A percentile compares a stretch with the other conserved stretches of the same genome.
phyloP scores from a whole-genome alignment of 2,797 vertebrate species.

The Hemitrygon akajei region DNA sequence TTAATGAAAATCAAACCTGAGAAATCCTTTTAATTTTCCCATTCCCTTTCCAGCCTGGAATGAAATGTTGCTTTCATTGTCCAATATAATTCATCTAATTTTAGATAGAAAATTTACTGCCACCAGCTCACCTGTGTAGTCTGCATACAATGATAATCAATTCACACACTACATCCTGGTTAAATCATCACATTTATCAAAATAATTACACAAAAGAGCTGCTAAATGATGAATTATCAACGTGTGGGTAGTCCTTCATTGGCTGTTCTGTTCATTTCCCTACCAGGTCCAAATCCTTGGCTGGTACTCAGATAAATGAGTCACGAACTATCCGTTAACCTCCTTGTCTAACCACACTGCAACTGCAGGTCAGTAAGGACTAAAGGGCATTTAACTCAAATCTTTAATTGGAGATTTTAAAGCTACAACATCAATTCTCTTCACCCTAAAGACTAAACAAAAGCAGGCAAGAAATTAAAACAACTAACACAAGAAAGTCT shows the following conservation, averaged over 20 bases:
- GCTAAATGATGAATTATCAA: slow-evolving; percentile 25
- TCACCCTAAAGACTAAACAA: neutral
- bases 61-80: neutral
- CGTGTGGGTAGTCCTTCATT: slow-evolving; percentile 25
- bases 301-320: slow-evolving; percentile 11
- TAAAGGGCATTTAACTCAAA: neutral
- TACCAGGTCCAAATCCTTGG: neutral
- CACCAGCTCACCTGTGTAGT: slow-evolving; percentile 17
- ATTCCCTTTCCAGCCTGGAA: neutral
- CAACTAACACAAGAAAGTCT: no score
- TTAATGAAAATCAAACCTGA: neutral
- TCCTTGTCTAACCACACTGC: neutral
- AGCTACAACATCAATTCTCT: neutral
- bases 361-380: neutral
- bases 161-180: slow-evolving; percentile 21
- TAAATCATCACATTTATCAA: slow-evolving; percentile 34
- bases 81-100: slow-evolving; percentile 22
- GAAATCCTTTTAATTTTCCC: slow-evolving; percentile 3
- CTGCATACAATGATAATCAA: slow-evolving; percentile 30
- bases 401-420: neutral
- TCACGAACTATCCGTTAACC: slow-evolving; percentile 15
- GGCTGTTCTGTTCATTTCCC: neutral
- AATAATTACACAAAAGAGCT: slow-evolving; percentile 33
- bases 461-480: neutral
- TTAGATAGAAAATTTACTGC: neutral